Evolutionary conservation across 2,888 invertebrate species (phyloP), one percentile per base, ranked within the genome.

Genomic region (Furcula furcula): DNA sequence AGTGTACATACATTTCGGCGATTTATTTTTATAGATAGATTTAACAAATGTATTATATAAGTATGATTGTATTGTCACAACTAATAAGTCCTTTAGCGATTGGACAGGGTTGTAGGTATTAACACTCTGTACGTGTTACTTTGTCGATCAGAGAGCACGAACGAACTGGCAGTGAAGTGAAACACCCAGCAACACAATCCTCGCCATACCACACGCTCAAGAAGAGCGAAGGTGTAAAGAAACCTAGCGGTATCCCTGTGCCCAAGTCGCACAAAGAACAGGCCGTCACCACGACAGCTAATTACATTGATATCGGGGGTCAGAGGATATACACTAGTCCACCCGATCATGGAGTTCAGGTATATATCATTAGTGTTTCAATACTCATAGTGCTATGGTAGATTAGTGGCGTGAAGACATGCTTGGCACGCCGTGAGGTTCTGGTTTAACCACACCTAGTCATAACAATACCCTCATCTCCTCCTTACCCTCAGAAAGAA

Each of bases 311-410:
- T 46, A 84, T 88, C 33, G 88, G 87, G 3, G 88, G 88, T 1
- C 89, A 88, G 58, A 79, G 87, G 60, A 86, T 88, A 21, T 89
- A 88, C 40, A 87, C 85, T 1, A 84, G 85, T 42, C 85, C 88
- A n/a, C 86, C 88, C 34, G 89, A 87, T 40, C 85, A 88, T 67
- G 86, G 89, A 9, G 89, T 89, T 45, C 89, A 89, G 82, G 89
- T 89, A 61, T 43, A 15, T 11, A 6, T 13, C 9, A 21, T 10
- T 22, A 21, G n/a, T n/a, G n/a, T n/a, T n/a, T n/a, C n/a, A n/a
- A n/a, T n/a, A n/a, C n/a, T n/a, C n/a, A n/a, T n/a, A n/a, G n/a
- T n/a, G n/a, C n/a, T n/a, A n/a, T n/a, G n/a, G n/a, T n/a, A n/a
- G n/a, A n/a, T n/a, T n/a, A n/a, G n/a, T n/a, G n/a, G n/a, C n/a